These are phyloP conservation scores for Andrena trimmerana DNA, from an alignment of 2,888 invertebrate species.

Conservation along the genomic window DNA sequence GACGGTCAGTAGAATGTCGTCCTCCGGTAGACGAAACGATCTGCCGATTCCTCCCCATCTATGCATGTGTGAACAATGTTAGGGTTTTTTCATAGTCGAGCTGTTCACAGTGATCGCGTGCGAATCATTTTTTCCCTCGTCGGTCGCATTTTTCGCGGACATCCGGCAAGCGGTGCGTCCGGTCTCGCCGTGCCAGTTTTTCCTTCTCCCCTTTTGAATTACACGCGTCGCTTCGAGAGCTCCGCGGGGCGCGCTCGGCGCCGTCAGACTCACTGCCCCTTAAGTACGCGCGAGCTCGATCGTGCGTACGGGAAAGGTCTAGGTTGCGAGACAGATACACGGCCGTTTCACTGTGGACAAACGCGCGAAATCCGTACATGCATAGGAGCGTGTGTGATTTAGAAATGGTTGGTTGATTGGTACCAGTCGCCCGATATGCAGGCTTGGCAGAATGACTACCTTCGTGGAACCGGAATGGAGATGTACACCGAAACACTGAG, in stretches of 20 bases:
- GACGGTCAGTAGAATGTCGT: conserved; percentile 91
- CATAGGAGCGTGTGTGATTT: conserved; percentile 86
- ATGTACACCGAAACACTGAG: conserved; percentile 99
- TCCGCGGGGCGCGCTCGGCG: background rate
- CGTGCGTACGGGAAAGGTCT: too few relatives aligned
- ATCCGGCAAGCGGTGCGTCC: background rate
- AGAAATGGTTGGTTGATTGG: conserved; percentile 85
- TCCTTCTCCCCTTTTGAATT: background rate
- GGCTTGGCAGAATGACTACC: conserved; percentile 99
- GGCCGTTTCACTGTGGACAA: conserved; percentile 68
- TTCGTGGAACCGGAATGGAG: conserved; percentile 99
- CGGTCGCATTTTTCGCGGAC: background rate
- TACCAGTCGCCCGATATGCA: conserved; percentile 96
- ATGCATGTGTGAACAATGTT: conserved; percentile 82
- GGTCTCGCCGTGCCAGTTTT: background rate
- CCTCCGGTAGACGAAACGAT: conserved; percentile 56
- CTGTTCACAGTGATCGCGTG: conserved; percentile 77
- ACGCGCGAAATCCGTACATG: conserved; percentile 79
- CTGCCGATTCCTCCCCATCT: conserved; percentile 67
- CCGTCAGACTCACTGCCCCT: background rate
- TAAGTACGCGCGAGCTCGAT: background rate
- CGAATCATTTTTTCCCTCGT: conserved; percentile 23
- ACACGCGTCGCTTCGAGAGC: background rate
- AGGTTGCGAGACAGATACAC: background rate
- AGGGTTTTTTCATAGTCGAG: conserved; percentile 65